Evolutionary conservation across 2,113 vertebrate genomes (phyloP).

Genomic region (Ovis canadensis): DNA sequence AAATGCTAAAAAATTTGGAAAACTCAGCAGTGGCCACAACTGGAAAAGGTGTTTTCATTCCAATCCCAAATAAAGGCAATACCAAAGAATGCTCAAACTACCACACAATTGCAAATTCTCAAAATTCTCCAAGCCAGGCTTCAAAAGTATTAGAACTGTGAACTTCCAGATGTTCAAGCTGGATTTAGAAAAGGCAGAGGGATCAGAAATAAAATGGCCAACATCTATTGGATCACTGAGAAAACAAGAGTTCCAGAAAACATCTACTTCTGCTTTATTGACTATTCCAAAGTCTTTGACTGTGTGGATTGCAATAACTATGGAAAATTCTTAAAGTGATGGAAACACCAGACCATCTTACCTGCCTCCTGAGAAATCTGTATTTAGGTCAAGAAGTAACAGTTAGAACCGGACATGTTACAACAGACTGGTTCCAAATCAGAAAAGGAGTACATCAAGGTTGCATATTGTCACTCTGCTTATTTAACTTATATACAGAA

Average conservation of each 20-base stretch:
- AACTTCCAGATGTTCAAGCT: neutral
- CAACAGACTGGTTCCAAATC: neutral
- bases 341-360: neutral
- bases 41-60: neutral
- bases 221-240: rapidly evolving
- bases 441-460: neutral
- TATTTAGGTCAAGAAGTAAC: neutral
- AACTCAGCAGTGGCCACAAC: neutral
- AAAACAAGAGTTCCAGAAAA: neutral
- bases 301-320: neutral
- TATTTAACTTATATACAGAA: neutral
- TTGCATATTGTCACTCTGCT: neutral
- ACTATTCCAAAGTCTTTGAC: neutral
- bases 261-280: neutral
- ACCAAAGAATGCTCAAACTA: neutral
- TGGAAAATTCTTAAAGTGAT: neutral
- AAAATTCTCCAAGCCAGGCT: neutral
- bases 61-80: neutral
- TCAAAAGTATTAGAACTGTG: rapidly evolving
- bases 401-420: neutral
- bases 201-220: neutral
- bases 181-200: neutral
- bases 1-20: neutral
- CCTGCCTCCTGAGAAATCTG: neutral
- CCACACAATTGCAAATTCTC: neutral